Base-by-base conservation (phyloP, 2,113 vertebrate species). In the Jacana jacana region DNA sequence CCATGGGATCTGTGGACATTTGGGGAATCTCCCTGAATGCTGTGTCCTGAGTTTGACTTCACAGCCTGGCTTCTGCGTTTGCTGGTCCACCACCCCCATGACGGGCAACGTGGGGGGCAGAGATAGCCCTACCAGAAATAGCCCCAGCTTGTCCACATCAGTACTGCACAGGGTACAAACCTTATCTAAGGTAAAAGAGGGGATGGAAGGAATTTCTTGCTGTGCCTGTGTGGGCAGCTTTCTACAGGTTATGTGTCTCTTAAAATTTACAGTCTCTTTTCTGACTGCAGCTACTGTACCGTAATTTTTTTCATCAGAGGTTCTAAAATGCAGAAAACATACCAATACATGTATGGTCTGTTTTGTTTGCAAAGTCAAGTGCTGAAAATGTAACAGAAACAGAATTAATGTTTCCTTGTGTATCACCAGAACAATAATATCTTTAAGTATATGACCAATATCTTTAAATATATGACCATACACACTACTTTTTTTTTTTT, bases 1-100 rank as follows among this genome's bases (percentile, higher is more conserved):
- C 39, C 30, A 3, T 0, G 1, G 19, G 4, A 3, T 54, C 40
- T 68, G 48, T 16, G 70, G 48, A 27, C 0, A 0, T 31, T 4
- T 69, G 40, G 39, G 39, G 39, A 68, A 9, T 57, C 6, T 18
- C 7, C 4, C 4, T 4, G 49, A 46, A 17, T 7, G 12, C 31
- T 16, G 4, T 7, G 24, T 44, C 37, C 31, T 1, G 3, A 24
- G 51, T 22, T 9, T 76, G 48, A 13, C 28, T 64, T 40, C 17
- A 16, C 2, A 5, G 52, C 10, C 40, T 44, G 55, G 7, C 68
- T 55, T 58, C 44, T 58, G 30, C 2, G 0, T 31, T 73, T 48
- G 25, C 48, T 28, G 63, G 30, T 68, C 48, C 48, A n/a, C 28
- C n/a, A 40, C 6, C 16, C 1, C 24, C 17, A 16, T 24, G 37